Evolutionary conservation across 1,140 invertebrate species (phyloP).

Genomic region (Druon quercuslanigerum): DNA sequence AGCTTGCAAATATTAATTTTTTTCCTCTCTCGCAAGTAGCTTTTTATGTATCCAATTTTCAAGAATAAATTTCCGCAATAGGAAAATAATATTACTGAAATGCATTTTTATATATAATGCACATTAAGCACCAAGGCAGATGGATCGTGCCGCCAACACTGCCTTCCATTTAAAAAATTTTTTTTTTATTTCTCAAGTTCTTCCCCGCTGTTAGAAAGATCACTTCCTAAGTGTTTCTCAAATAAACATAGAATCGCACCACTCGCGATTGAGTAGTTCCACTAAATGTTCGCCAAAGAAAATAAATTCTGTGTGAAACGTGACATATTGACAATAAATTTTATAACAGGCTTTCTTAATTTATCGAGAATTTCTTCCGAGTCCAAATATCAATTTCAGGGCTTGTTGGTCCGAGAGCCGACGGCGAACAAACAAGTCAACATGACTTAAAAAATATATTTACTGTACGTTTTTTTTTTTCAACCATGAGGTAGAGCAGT

Average conservation of each 20-base stretch:
- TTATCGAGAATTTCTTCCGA: not conserved
- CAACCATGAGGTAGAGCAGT: too few species aligned
- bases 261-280: slow-evolving; percentile 20
- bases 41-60: too few species aligned
- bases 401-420: not conserved
- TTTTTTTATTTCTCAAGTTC: not conserved
- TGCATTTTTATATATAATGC: slow-evolving; percentile 12
- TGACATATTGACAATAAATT: slow-evolving; percentile 27
- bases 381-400: not conserved
- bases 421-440: not conserved
- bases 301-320: slow-evolving; percentile 7
- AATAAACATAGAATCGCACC: slow-evolving; percentile 3
- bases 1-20: too few species aligned
- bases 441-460: not conserved
- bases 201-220: not conserved
- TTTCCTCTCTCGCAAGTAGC: too few species aligned
- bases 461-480: not conserved
- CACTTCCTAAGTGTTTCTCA: not conserved
- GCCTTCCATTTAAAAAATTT: not conserved
- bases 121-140: slow-evolving; percentile 12
- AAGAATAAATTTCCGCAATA: too few species aligned
- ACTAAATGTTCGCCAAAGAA: slow-evolving; percentile 15
- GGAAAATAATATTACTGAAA: not conserved
- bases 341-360: slow-evolving; percentile 5
- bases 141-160: not conserved